Percentiles rank a stretch among this genome's conserved stretches.
Evolutionary conservation across 2,113 vertebrate species (phyloP).

Genomic region (Rhinolophus ferrumequinum): DNA sequence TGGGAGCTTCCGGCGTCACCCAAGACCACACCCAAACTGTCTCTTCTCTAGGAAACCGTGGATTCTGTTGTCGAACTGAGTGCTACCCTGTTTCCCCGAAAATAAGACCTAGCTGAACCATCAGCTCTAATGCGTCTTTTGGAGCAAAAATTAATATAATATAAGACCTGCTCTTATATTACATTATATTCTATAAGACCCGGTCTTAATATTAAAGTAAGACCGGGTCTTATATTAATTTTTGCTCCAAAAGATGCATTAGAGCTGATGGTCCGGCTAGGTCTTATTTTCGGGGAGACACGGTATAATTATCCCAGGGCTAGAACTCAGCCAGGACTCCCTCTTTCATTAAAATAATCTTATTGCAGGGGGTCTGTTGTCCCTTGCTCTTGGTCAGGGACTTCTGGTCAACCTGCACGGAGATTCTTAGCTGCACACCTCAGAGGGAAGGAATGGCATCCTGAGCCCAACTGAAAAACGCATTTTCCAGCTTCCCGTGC

Average conservation of each 20-base stretch:
- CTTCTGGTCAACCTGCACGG: background rate
- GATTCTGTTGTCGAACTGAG: background rate
- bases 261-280: too few species aligned
- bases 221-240: too few species aligned
- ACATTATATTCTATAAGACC: too few species aligned
- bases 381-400: background rate
- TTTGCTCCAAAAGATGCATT: too few species aligned
- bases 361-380: background rate
- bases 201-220: too few species aligned
- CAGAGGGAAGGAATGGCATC: background rate
- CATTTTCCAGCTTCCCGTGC: background rate
- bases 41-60: background rate
- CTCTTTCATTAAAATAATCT: background rate
- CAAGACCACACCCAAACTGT: background rate
- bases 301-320: background rate
- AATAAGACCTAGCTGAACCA: too few species aligned
- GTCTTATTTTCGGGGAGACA: too few species aligned
- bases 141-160: too few species aligned
- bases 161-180: too few species aligned
- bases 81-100: too few species aligned
- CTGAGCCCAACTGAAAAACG: background rate
- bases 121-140: too few species aligned
- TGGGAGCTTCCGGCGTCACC: background rate
- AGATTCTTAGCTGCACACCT: background rate
- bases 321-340: background rate